These are phyloP conservation scores for Coendou prehensilis DNA, from an alignment of 2,797 vertebrate species.

Conservation along the genomic window DNA sequence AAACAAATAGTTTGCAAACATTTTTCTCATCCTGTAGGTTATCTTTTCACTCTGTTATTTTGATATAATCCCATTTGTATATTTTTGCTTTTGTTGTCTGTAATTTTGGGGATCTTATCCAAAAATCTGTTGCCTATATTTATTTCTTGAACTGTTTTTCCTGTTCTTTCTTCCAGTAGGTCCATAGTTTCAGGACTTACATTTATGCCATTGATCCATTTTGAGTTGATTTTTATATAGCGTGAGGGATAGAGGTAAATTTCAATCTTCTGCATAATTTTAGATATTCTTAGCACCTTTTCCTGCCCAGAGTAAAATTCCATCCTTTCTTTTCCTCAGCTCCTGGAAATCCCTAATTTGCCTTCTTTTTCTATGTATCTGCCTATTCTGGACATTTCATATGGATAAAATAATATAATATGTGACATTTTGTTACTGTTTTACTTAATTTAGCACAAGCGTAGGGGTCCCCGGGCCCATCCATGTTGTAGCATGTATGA, in stretches of 20 bases:
- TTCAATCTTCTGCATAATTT: background rate
- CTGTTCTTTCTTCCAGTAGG: background rate
- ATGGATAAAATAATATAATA: background rate
- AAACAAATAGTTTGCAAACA: background rate
- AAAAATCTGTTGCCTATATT: background rate
- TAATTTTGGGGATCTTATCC: background rate
- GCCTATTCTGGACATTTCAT: background rate
- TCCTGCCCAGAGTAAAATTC: background rate
- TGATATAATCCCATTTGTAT: background rate
- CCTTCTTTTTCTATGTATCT: background rate
- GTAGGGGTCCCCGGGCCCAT: background rate
- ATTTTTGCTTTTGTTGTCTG: background rate
- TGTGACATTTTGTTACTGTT: background rate
- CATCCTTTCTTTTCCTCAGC: background rate
- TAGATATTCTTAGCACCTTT: background rate
- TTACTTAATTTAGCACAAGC: background rate
- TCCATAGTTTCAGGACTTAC: background rate
- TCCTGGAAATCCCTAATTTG: background rate
- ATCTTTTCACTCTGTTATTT: background rate
- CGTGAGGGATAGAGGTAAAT: background rate
- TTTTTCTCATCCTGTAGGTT: background rate
- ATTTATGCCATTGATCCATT: background rate
- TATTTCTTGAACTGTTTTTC: background rate
- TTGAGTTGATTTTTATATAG: background rate
- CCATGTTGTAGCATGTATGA: background rate